Conservation (phyloP, 2,113 vertebrate species). For the Paraplagusia blochii region DNA sequence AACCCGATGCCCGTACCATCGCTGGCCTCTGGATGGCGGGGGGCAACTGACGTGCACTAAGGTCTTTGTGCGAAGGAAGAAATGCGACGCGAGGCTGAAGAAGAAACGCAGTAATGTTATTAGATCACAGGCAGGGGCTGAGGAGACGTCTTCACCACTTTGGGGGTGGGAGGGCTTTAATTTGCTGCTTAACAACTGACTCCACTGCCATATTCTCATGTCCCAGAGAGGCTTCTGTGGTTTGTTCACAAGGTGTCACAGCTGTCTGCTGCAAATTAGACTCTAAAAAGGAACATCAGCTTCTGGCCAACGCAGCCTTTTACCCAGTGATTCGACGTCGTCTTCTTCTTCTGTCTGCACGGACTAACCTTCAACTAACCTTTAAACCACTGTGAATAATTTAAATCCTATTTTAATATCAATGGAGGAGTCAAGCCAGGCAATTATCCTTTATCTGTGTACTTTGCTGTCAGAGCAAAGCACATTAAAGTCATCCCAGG, state of each 20-base stretch:
- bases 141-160: slow-evolving; percentile 75
- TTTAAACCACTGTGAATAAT: slow-evolving; percentile 94
- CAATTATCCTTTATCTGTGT: slow-evolving; percentile 99
- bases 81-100: slow-evolving; percentile 35
- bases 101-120: slow-evolving; percentile 44
- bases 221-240: slow-evolving; percentile 80
- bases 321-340: slow-evolving; percentile 50
- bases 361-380: slow-evolving; percentile 99
- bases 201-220: slow-evolving; percentile 79
- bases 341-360: slow-evolving; percentile 64
- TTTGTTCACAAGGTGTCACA: slow-evolving; percentile 80
- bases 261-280: slow-evolving; percentile 84
- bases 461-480: slow-evolving; percentile 89
- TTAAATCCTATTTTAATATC: slow-evolving; percentile 96
- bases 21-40: slow-evolving; percentile 18
- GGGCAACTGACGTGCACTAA: slow-evolving; percentile 26
- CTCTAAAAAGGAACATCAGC: slow-evolving; percentile 79
- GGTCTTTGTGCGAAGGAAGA: slow-evolving; percentile 38
- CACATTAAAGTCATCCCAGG: slow-evolving; percentile 90
- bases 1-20: slow-evolving; percentile 33
- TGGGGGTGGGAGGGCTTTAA: slow-evolving; percentile 78
- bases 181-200: slow-evolving; percentile 96
- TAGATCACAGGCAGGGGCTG: slow-evolving; percentile 53
- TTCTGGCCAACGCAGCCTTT: slow-evolving; percentile 71
- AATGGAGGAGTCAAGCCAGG: slow-evolving; percentile 94